Evolutionary conservation across 2,797 vertebrate genomes (phyloP).

Genomic region (Natrix natrix): DNA sequence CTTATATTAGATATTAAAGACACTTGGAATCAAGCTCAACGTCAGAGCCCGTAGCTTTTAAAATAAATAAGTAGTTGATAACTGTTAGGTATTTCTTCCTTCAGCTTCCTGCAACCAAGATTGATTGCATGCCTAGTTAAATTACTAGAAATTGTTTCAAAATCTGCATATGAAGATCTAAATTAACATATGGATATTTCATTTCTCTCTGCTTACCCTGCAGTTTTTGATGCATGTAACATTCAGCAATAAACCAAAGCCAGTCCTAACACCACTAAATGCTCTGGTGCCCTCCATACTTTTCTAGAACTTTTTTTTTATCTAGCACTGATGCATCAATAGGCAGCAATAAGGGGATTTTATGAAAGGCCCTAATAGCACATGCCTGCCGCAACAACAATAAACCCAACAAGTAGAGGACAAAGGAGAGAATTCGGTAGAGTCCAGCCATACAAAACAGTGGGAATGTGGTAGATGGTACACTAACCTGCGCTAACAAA

Average conservation of each 20-base stretch:
- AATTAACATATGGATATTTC: background rate
- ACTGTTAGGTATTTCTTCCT: background rate
- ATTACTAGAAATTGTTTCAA: background rate
- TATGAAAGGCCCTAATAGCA: background rate
- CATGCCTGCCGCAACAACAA: background rate
- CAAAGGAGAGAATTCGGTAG: background rate
- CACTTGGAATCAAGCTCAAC: background rate
- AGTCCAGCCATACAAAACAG: background rate
- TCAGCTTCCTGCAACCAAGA: background rate
- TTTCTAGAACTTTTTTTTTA: background rate
- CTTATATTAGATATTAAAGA: background rate
- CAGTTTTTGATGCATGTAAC: background rate
- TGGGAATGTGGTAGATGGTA: background rate
- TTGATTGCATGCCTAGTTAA: background rate
- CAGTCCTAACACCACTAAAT: background rate
- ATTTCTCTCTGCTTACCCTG: background rate
- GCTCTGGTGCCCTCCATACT: no score
- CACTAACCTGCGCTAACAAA: background rate
- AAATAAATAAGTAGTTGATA: background rate
- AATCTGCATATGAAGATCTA: background rate
- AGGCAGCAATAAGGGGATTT: background rate
- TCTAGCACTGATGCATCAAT: background rate
- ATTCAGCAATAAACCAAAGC: background rate
- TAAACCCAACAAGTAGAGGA: background rate
- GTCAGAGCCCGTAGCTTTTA: background rate